These are phyloP conservation scores for Opisthocomus hoazin DNA, from an alignment of 2,113 vertebrate species.

Conservation along the genomic window DNA sequence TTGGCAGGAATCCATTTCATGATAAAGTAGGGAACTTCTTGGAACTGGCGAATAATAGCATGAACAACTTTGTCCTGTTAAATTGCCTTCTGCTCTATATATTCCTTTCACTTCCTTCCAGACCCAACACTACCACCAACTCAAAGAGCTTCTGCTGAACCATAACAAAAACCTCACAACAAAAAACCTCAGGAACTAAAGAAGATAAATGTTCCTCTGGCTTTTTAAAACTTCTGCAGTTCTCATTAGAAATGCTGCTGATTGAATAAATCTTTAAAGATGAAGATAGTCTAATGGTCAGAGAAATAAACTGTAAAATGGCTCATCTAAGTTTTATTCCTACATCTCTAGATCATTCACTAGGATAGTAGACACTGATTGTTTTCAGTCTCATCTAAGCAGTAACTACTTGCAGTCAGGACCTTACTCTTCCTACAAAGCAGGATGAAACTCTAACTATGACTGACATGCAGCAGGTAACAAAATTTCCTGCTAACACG, in stretches of 20 bases:
- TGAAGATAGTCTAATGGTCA: neutral
- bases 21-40: neutral
- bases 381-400: neutral
- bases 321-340: neutral
- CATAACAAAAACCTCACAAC: neutral
- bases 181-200: neutral
- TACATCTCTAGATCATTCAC: neutral
- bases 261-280: neutral
- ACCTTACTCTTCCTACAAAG: neutral
- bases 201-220: neutral
- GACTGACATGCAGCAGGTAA: neutral
- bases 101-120: neutral
- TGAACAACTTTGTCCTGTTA: neutral
- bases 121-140: neutral
- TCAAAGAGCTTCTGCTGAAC: neutral
- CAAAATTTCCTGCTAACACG: neutral
- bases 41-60: neutral
- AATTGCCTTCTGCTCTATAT: neutral
- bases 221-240: neutral
- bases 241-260: neutral
- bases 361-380: neutral
- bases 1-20: neutral
- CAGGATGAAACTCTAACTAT: neutral
- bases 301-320: neutral
- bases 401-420: neutral